Evolutionary conservation across 1,140 invertebrate species (phyloP).

Genomic region (Philotrypesis tridentata): DNA sequence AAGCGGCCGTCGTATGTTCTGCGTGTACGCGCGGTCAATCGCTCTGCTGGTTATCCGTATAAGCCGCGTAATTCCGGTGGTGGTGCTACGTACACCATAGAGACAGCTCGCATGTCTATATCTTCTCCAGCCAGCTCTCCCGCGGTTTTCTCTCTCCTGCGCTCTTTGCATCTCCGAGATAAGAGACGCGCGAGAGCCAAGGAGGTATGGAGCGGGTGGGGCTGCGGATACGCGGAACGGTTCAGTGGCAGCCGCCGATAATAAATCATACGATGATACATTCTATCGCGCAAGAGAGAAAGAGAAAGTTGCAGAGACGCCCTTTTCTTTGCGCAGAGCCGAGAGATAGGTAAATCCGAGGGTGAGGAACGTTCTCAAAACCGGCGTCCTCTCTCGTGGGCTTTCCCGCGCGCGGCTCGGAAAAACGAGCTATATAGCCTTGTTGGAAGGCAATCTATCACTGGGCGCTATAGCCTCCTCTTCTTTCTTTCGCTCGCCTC

Average conservation of each 20-base stretch:
- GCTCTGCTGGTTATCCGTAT: not conserved
- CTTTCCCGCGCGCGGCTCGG: not conserved
- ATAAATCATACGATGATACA: slow-evolving; percentile 53
- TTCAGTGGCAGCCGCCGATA: slow-evolving; percentile 41
- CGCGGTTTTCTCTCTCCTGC: not conserved
- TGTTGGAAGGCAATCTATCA: slow-evolving; percentile 49
- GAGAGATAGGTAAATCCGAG: slow-evolving; percentile 32
- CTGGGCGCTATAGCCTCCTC: not conserved
- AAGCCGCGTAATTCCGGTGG: slow-evolving; percentile 29
- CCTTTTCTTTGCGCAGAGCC: not conserved
- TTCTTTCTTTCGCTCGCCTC: not conserved
- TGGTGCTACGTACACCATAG: no score
- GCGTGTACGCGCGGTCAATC: not conserved
- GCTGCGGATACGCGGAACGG: slow-evolving; percentile 38
- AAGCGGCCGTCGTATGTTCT: no score
- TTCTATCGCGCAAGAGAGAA: slow-evolving; percentile 42
- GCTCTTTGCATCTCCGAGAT: slow-evolving; percentile 50
- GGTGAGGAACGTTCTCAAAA: slow-evolving; percentile 6
- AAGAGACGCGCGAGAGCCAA: slow-evolving; percentile 14
- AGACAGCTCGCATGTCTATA: slow-evolving; percentile 16
- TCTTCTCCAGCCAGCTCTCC: not conserved
- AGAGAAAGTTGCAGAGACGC: not conserved
- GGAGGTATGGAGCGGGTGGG: slow-evolving; percentile 6
- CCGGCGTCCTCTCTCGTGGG: not conserved
- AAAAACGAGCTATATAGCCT: slow-evolving; percentile 19